Conservation (phyloP, 2,888 invertebrate species). For the Urechis unicinctus region DNA sequence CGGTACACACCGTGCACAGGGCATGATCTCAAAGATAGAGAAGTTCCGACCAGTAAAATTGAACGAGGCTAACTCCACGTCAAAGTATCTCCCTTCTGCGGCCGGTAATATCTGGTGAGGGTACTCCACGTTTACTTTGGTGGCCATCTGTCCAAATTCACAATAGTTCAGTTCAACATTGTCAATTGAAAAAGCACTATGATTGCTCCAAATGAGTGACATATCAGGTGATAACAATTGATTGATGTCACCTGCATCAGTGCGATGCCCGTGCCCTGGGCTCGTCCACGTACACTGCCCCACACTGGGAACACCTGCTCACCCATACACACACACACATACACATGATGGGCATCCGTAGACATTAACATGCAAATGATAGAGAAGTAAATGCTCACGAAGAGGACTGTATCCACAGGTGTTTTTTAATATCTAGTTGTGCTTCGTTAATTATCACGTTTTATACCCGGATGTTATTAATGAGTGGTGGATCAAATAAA, state of each 20-base stretch:
- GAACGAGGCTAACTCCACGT: constrained; percentile 59
- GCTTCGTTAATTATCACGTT: no score
- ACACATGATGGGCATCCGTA: no score
- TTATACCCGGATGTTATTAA: no score
- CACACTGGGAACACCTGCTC: constrained; percentile 60
- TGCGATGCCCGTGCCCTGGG: constrained; percentile 88
- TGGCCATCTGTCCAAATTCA: constrained; percentile 16
- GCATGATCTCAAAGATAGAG: constrained; percentile 61
- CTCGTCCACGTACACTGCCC: constrained; percentile 89
- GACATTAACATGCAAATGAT: no score
- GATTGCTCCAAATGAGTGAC: no score
- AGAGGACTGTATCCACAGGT: no score
- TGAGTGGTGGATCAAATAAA: no score
- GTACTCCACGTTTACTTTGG: constrained; percentile 17
- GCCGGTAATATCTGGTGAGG: constrained; percentile 9
- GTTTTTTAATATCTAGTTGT: no score
- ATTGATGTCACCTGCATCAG: constrained; percentile 63
- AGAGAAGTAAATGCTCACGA: no score
- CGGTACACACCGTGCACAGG: constrained; percentile 59
- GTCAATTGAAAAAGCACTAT: no score
- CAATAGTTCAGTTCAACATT: background rate
- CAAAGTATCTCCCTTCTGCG: constrained; percentile 55
- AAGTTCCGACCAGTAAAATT: constrained; percentile 71
- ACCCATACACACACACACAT: no score
- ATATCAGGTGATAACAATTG: background rate